Conservation (phyloP, 2,888 invertebrate genomes). For the Microctonus brassicae region DNA sequence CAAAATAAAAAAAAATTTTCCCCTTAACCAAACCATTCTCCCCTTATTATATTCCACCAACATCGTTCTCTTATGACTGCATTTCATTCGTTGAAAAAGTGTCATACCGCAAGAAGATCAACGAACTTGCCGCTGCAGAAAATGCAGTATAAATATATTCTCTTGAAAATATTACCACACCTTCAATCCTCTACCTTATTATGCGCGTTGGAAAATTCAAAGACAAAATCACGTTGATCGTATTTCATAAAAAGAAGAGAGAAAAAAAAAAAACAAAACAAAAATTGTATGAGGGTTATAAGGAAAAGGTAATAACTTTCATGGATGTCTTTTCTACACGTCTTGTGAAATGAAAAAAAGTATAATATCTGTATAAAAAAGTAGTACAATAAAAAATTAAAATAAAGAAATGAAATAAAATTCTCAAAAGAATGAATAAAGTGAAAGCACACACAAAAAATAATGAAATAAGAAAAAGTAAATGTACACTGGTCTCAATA, state of each 20-base stretch:
- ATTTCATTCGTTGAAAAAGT: not conserved
- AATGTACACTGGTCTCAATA: conserved; percentile 6
- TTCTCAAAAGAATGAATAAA: not conserved
- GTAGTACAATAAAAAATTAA: not conserved
- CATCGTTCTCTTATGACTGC: not conserved
- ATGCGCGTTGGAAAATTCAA: not conserved
- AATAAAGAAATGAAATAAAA: not conserved
- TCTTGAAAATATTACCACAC: not conserved
- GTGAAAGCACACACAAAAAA: not conserved
- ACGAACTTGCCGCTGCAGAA: not conserved
- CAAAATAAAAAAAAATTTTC: too few relatives aligned
- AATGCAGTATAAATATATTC: not conserved
- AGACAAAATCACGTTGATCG: conserved; percentile 25
- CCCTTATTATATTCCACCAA: not conserved
- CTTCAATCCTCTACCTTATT: not conserved
- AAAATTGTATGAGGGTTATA: not conserved
- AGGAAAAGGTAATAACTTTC: conserved; percentile 10
- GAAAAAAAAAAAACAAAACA: not conserved
- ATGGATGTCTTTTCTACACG: conserved; percentile 21
- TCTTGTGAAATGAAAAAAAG: not conserved
- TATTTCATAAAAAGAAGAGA: not conserved
- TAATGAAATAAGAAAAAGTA: conserved; percentile 16
- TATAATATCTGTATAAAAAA: not conserved
- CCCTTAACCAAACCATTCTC: too few relatives aligned
- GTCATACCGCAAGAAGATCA: not conserved